phyloP scores from a whole-genome alignment of 2,797 vertebrate genomes.

The Sphenopsis melanotis region DNA sequence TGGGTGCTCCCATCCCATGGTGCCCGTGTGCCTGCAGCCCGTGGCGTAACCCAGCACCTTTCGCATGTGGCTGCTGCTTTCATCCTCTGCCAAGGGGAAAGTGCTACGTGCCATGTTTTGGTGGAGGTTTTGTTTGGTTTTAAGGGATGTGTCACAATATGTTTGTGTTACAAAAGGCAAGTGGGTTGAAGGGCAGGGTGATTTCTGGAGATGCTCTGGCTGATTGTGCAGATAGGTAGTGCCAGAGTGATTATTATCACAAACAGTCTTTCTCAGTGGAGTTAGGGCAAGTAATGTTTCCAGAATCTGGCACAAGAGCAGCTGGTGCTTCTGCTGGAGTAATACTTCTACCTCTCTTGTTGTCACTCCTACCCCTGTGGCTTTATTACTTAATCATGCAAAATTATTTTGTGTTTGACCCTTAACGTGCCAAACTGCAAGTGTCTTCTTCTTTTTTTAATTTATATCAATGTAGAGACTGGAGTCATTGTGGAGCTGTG shows the following conservation, averaged over 20 bases:
- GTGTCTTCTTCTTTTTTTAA: neutral
- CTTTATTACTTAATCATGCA: slow-evolving; percentile 46
- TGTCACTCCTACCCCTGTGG: slow-evolving; percentile 48
- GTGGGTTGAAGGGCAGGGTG: slow-evolving; percentile 52
- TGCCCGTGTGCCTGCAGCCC: neutral
- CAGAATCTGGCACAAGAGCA: slow-evolving; percentile 23
- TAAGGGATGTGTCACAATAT: slow-evolving; percentile 29
- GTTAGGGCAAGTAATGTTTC: neutral
- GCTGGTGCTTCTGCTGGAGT: slow-evolving; percentile 24
- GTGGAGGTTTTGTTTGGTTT: slow-evolving; percentile 1
- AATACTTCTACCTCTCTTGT: neutral
- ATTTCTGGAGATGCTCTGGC: slow-evolving; percentile 38
- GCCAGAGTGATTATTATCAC: neutral
- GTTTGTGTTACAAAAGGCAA: slow-evolving; percentile 42
- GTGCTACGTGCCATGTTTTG: neutral
- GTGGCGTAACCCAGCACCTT: neutral
- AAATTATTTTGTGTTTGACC: slow-evolving; percentile 10
- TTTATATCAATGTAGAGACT: neutral
- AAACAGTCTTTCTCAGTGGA: neutral
- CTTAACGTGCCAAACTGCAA: neutral
- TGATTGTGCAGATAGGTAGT: slow-evolving; percentile 16
- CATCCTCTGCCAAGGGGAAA: slow-evolving; percentile 28
- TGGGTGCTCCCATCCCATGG: neutral
- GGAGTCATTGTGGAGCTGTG: neutral
- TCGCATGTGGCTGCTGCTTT: slow-evolving; percentile 30